Evolutionary conservation across 2,888 invertebrate species (phyloP).

Genomic region (Pammene fasciana): DNA sequence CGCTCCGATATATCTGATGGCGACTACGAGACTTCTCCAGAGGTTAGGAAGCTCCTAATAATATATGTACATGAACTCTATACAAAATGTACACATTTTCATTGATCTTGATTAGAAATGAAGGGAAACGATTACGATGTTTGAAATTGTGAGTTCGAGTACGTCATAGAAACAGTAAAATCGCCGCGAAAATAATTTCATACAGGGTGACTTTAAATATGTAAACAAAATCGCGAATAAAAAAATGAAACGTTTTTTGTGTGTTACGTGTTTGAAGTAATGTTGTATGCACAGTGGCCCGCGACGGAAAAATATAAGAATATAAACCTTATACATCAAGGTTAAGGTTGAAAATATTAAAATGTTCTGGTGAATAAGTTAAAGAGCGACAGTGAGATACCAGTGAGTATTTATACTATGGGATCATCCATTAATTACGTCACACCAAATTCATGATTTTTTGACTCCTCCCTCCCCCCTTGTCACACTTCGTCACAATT

Average conservation of each 20-base stretch:
- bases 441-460: no score
- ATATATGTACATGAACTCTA: no score
- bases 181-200: not conserved
- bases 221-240: not conserved
- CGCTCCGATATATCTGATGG: no score
- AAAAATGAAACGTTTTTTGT: no score
- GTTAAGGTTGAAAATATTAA: conserved; percentile 4
- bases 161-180: no score
- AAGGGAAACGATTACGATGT: no score
- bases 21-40: no score
- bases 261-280: no score
- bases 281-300: not conserved
- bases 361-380: conserved; percentile 26
- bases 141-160: no score
- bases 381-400: conserved; percentile 26
- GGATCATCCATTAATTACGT: no score
- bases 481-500: no score
- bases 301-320: not conserved
- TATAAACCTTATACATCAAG: not conserved
- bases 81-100: not conserved
- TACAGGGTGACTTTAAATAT: not conserved
- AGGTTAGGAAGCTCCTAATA: not conserved
- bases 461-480: no score
- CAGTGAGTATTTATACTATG: conserved; percentile 32
- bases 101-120: not conserved